Percentiles rank a stretch among this genome's conserved stretches.
Conservation (phyloP, 2,888 invertebrate genomes). For the Thymelicus acteon region DNA sequence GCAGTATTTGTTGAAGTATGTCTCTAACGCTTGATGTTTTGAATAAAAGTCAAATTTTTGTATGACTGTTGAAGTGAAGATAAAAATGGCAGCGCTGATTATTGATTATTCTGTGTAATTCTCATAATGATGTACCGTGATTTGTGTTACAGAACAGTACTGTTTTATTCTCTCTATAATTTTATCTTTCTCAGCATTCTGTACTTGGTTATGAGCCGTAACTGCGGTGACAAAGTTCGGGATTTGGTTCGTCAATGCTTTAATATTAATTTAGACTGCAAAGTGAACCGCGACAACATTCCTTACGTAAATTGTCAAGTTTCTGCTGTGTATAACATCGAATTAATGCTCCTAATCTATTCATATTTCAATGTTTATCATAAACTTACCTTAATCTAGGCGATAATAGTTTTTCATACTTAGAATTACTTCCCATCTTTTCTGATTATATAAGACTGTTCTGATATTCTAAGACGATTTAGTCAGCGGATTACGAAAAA, state of each 20-base stretch:
- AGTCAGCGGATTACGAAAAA: slow-evolving; percentile 35
- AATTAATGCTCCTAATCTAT: slow-evolving; percentile 47
- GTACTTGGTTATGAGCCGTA: slow-evolving; percentile 14
- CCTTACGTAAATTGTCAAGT: slow-evolving; percentile 43
- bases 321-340: slow-evolving; percentile 38
- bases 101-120: background rate
- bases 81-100: slow-evolving; percentile 3
- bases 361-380: slow-evolving; percentile 59
- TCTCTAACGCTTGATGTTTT: slow-evolving; percentile 7
- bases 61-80: slow-evolving; percentile 3
- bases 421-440: slow-evolving; percentile 37
- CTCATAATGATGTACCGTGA: slow-evolving; percentile 1
- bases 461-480: slow-evolving; percentile 47
- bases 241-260: slow-evolving; percentile 44
- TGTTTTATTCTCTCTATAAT: slow-evolving; percentile 19
- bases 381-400: slow-evolving; percentile 39
- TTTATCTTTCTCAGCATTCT: slow-evolving; percentile 27
- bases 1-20: slow-evolving; percentile 16
- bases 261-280: slow-evolving; percentile 45
- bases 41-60: background rate
- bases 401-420: slow-evolving; percentile 34
- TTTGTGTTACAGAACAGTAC: slow-evolving; percentile 8
- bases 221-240: slow-evolving; percentile 40
- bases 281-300: slow-evolving; percentile 45
- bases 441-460: slow-evolving; percentile 70